Evolutionary conservation across 2,113 vertebrate species (phyloP), one percentile per base, ranked within the genome.

Genomic region (Coracopsis vasa): DNA sequence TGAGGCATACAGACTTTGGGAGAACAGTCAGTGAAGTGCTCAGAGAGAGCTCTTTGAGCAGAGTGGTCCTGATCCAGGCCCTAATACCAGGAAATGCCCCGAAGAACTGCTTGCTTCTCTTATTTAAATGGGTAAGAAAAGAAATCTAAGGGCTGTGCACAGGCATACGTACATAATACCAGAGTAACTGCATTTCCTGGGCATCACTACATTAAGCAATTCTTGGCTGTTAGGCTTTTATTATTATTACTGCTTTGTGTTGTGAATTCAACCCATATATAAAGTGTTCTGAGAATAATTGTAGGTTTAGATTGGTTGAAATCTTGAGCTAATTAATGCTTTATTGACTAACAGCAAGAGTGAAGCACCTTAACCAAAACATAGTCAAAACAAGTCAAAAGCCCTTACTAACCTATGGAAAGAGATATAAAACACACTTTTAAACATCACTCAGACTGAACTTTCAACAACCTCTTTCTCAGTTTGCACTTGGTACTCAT

Each of bases 1-100:
- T 65, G 61, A 74, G 33, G 27, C 42, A 54, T 9, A 17, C n/a
- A 78, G 39, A 48, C 15, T 37, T 71, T 37, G 41, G 54, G n/a
- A 51, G 21, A 45, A 8, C 31, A 19, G 7, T 9, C 16, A 6
- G 10, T 51, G 29, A 92, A 81, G 35, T 23, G 33, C 41, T 45
- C 1, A 0, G 33, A 48, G 44, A 86, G 13, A 50, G 7, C 10
- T 87, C n/a, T 17, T 67, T 0, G 0, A 82, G 24, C 18, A 61
- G 9, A 67, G 7, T 4, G 31, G 12, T 13, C 53, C 71, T 41
- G 5, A 44, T 73, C 21, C 86, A 87, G 19, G 8, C 28, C 39
- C 65, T 64, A 9, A 44, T 35, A 50, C 5, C 79, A 80, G 18
- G 8, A 31, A 88, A 51, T 12, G 25, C 6, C 31, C 41, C 9